phyloP scores from a whole-genome alignment of 2,888 invertebrate genomes.

The Exocentrus adspersus region DNA sequence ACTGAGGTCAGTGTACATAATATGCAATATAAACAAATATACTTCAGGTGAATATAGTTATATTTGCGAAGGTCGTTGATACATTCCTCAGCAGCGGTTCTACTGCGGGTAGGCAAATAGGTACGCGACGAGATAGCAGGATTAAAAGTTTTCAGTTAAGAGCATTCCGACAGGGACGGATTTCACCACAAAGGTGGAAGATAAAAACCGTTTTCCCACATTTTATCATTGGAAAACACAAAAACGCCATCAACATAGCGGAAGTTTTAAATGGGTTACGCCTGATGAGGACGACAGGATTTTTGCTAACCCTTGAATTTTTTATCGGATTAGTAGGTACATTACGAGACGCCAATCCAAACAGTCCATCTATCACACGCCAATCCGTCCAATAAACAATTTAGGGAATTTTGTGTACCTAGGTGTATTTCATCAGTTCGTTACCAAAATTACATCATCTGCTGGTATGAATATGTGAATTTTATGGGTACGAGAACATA shows the following conservation, averaged over 20 bases:
- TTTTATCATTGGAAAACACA: slow-evolving; percentile 6
- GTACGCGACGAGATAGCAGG: slow-evolving; percentile 9
- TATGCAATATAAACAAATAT: slow-evolving; percentile 10
- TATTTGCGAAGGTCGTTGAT: slow-evolving; percentile 13
- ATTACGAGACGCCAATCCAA: not conserved
- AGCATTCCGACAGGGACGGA: slow-evolving; percentile 8
- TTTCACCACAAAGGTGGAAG: not conserved
- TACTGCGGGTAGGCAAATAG: slow-evolving; percentile 3
- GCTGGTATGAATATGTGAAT: too few species aligned
- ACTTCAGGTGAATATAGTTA: slow-evolving; percentile 9
- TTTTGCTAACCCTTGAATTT: not conserved
- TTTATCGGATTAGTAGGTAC: slow-evolving; percentile 7
- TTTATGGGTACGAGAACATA: too few species aligned
- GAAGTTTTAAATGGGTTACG: slow-evolving; percentile 10
- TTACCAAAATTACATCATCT: too few species aligned
- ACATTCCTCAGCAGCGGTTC: slow-evolving; percentile 14
- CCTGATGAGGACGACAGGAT: not conserved
- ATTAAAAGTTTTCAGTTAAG: slow-evolving; percentile 13
- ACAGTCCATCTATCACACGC: too few species aligned
- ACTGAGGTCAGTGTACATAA: not conserved
- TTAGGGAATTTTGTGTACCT: too few species aligned
- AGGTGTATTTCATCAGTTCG: too few species aligned
- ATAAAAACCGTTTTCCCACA: not conserved
- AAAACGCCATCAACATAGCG: not conserved
- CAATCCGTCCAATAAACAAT: too few species aligned